Base-by-base conservation (phyloP, 2,113 vertebrate genomes). In the Rousettus leschenaultii region DNA sequence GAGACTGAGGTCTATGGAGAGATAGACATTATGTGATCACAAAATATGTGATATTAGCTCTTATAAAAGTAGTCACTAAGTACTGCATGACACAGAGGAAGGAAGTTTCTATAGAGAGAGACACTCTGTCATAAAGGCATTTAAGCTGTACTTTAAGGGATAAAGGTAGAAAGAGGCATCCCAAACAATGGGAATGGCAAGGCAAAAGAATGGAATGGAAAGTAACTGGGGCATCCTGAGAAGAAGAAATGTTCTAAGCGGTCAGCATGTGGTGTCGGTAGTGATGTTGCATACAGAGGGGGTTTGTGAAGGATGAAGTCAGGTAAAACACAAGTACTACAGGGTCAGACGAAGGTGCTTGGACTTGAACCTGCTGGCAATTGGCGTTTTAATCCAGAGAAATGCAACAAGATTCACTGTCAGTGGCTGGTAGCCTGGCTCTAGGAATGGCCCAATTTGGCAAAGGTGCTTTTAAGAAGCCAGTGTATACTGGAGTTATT, bases 31-130 rank as follows among this genome's bases (percentile, higher is more conserved):
- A 55, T 0, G 26, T n/a, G 45, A 57, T 7, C 40, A 28, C 30
- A 68, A 59, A 66, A 86, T 59, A 59, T 2, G 6, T 66, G 51
- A 18, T 59, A 30, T 48, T 40, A 86, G 61, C 74, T 65, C 35
- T 43, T 30, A 24, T 59, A 3, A 70, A 82, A 78, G 55, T 53
- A 33, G 61, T 48, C 2, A n/a, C 43, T 79, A 13, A 51, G 30
- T 11, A 71, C 40, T 35, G 35, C 30, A 33, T 21, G 51, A 35
- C 45, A 35, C 15, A 92, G 57, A 82, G 68, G 74, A 80, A 87
- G 33, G 33, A 83, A 68, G 30, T 40, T 40, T 93, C 11, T 35
- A 83, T 33, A 79, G 28, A 92, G n/a, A 87, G 85, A 85, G 53
- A 55, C 28, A 59, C 30, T 7, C 26, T 8, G 24, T 45, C 75